These are phyloP conservation scores for Drosophila fuyamai DNA, from an alignment of 1,140 invertebrate species.

Conservation along the genomic window DNA sequence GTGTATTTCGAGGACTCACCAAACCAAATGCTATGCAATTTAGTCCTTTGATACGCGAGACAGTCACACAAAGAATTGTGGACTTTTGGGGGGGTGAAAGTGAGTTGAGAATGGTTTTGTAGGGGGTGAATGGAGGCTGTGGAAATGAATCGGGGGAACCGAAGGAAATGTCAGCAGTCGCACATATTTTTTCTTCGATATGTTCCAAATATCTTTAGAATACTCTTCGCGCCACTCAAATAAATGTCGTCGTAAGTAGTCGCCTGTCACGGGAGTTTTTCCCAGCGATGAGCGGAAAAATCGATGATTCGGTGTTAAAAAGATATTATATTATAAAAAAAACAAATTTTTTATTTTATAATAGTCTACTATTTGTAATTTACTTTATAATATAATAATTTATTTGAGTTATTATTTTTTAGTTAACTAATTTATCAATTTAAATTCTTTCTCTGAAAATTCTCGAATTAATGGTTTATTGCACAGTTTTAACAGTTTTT, in stretches of 20 bases:
- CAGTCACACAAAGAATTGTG: constrained; percentile 10
- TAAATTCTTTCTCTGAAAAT: too few relatives aligned
- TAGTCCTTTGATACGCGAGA: constrained; percentile 50
- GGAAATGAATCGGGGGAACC: constrained; percentile 5
- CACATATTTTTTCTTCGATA: constrained; percentile 53
- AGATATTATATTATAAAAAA: not conserved
- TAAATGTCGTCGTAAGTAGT: constrained; percentile 69
- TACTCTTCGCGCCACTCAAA: constrained; percentile 65
- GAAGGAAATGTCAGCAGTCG: constrained; percentile 39
- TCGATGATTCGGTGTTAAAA: not conserved
- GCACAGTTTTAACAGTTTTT: too few relatives aligned
- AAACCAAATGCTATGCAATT: constrained; percentile 56
- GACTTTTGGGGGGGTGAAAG: not conserved
- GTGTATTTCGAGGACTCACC: not conserved
- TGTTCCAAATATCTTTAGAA: constrained; percentile 72
- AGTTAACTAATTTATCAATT: too few relatives aligned
- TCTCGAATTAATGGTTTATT: too few relatives aligned
- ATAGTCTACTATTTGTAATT: too few relatives aligned
- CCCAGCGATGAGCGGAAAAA: constrained; percentile 40
- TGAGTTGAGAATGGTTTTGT: not conserved
- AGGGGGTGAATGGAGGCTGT: not conserved
- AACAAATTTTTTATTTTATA: too few relatives aligned
- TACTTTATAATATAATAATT: too few relatives aligned
- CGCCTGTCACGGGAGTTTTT: constrained; percentile 7
- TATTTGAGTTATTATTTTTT: too few relatives aligned